Base-by-base conservation (phyloP, 2,888 invertebrate genomes). In the Keiferia lycopersicella region DNA sequence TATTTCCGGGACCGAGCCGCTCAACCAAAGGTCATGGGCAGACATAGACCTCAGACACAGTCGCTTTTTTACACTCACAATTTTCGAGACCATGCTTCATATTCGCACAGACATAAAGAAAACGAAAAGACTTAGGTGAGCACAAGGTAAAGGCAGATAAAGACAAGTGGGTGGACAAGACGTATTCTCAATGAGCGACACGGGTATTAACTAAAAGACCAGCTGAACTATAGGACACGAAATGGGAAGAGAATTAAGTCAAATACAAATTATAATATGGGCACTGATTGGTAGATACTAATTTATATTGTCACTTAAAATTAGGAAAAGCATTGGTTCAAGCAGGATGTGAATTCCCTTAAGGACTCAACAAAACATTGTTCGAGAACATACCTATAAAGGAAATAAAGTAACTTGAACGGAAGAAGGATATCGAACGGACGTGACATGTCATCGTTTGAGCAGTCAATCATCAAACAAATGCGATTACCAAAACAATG, bases 21-120 rank as follows among this genome's bases (percentile, higher is more conserved):
- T 26, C n/a, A 8, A n/a, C 30, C 26, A 41, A 61, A 61, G 61
- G 61, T 61, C 61, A 61, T 11, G 61, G 61, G 61, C 61, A 61
- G 50, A 61, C 61, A 48, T 34, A 50, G 61, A 48, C 61, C 61
- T 61, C 61, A 18, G 30, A 20, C 61, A 50, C 61, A 39, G 56
- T 26, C 6, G 60, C 60, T 45, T 39, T 56, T 39, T 18, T 39
- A 39, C 39, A 39, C 20, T 18, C 18, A 18, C 20, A 6, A 16
- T n/a, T 11, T 58, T 38, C 58, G 39, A 39, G 18, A 39, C 58
- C 58, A 58, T 39, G 39, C 20, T 14, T 58, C 16, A 60, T 26
- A 8, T 34, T 34, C 34, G 34, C 58, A 39, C 20, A 60, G 16
- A 26, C 45, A 22, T 39, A 39, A 45, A 48, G 16, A 61, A 48